Evolutionary conservation across 2,113 vertebrate species (phyloP), one percentile per base, ranked within the genome.

Genomic region (Neolamprologus sp.): DNA sequence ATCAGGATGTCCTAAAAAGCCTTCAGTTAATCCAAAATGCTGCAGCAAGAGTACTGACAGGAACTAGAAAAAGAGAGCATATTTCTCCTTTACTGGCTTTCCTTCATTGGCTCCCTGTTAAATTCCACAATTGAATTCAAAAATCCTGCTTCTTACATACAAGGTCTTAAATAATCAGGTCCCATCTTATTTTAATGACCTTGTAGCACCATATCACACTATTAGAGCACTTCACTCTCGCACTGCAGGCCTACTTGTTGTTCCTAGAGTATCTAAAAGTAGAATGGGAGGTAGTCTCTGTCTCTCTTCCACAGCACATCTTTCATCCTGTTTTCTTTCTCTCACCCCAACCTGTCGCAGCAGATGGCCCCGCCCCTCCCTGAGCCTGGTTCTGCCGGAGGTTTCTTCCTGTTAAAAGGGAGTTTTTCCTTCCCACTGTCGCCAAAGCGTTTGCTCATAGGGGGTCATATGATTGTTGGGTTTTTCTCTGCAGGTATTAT

Each of bases 301-400:
- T 0, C 26, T 30, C 2, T 58, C 26, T 58, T 58, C 26, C 7
- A 30, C 13, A 58, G 55, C 55, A 57, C 1, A 2, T 9, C 13
- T 28, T 9, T 28, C 1, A 58, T 28, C 23, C 23, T 5, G 55
- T 28, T 1, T 58, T 28, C 55, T 1, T 57, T 57, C 12, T 57
- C 23, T 57, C 54, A 14, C 55, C 55, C 55, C 54, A 57, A 28
- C 13, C 54, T 0, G 13, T 1, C 1, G 3, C 23, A 16, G 13
- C 55, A 57, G 55, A 57, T 28, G 54, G 54, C 54, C 51, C 19
- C 13, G 7, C 55, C 23, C 55, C 55, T 16, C 55, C 55, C 55
- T 28, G 4, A 28, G 55, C 23, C 55, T 58, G 55, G 55, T 17
- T 58, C 26, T 58, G 57, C 0, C 0, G 3, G 57, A 58, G 26